Evolutionary conservation across 2,113 vertebrate genomes (phyloP).

Genomic region (Embiotoca jacksoni): DNA sequence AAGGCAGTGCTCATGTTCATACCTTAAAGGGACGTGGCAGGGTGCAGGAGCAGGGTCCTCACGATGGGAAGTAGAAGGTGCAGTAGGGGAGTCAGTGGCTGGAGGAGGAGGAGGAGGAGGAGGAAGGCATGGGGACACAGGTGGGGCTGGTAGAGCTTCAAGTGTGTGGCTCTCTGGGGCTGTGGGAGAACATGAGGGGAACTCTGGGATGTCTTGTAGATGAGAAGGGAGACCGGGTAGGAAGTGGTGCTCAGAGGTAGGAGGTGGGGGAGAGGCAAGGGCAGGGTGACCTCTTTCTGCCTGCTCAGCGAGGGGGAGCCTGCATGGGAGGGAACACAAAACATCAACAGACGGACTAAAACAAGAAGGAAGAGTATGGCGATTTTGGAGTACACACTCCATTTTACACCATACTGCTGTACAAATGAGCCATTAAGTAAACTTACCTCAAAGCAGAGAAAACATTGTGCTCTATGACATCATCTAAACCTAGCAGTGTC

Average conservation of each 20-base stretch:
- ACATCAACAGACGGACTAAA: conserved; percentile 56
- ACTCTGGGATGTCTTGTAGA: conserved; percentile 67
- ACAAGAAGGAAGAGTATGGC: conserved; percentile 1
- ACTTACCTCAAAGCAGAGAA: conserved; percentile 50
- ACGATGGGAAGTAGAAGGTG: conserved; percentile 31
- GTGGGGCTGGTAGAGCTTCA: conserved; percentile 48
- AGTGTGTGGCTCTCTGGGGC: conserved; percentile 64
- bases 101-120: conserved; percentile 43
- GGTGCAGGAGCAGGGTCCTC: conserved; percentile 47
- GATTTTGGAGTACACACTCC: background rate
- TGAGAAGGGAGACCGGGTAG: conserved; percentile 58
- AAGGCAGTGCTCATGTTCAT: conserved; percentile 21
- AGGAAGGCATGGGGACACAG: conserved; percentile 50
- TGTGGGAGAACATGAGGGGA: conserved; percentile 72
- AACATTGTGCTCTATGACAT: conserved; percentile 13
- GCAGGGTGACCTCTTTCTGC: conserved; percentile 60
- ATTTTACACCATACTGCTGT: background rate
- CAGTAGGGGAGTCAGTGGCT: conserved; percentile 27
- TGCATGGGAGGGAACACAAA: conserved; percentile 69
- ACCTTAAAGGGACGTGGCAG: conserved; percentile 62
- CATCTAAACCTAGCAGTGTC: conserved; percentile 43
- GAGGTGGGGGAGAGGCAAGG: conserved; percentile 51
- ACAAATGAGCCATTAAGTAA: conserved; percentile 13
- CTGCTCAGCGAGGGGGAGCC: conserved; percentile 69
- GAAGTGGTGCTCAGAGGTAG: conserved; percentile 51